Evolutionary conservation across 2,113 vertebrate species (phyloP), one percentile per base, ranked within the genome.

Genomic region (Hystrix brachyura): DNA sequence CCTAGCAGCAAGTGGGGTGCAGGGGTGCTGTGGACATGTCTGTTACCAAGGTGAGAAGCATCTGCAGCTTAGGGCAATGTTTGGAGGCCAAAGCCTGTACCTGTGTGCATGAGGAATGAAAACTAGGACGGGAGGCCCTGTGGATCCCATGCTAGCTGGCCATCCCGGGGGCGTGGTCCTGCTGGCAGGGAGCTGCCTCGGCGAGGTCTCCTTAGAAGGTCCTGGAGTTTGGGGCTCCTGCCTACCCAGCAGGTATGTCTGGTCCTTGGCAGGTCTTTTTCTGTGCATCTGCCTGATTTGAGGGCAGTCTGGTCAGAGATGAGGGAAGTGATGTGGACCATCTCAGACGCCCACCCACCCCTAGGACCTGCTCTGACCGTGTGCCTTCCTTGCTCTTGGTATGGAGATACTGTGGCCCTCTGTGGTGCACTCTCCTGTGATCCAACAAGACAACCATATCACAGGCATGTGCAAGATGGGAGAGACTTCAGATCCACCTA

Each of bases 11-110:
- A 9, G 18, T 25, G 0, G 7, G 29, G 3, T 34, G 46, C 38
- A 38, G 38, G 38, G 69, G n/a, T 57, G 51, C 4, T 34, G 0
- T 14, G 51, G 57, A 13, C 0, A 0, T 59, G 51, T 29, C 11
- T 53, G n/a, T 5, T 21, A 23, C 48, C 27, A 23, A 27, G 81
- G 7, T 48, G 59, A 59, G 86, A 59, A 19, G 59, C 11, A 9
- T 55, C 19, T 84, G 76, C 9, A 43, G 79, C 72, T 27, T 64
- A 3, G 29, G 15, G 46, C 19, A 43, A 32, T 43, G 38, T 15
- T 38, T 5, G 48, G 48, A 60, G 83, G 51, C 51, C 17, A 57
- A 51, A 69, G 72, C 18, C 76, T 46, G 1, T 7, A n/a, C 51
- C 15, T 53, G 10, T 67, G 67, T 62, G 32, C 0, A 0, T 53